phyloP scores from a whole-genome alignment of 2,888 invertebrate genomes.

The Gastracanthus pulcherrimus region DNA sequence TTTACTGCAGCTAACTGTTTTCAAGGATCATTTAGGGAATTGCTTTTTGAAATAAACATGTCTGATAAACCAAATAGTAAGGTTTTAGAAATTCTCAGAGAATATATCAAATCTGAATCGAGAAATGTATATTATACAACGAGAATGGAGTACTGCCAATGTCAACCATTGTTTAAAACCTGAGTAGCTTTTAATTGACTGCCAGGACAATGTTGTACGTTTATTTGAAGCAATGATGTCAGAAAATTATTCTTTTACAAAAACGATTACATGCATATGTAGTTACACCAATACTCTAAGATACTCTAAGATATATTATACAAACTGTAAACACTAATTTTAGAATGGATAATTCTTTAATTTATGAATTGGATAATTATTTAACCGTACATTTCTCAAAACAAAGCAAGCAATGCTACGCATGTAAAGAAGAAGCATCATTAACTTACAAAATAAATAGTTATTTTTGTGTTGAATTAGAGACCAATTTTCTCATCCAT shows the following conservation, averaged over 20 bases:
- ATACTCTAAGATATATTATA: not conserved
- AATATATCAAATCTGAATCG: not conserved
- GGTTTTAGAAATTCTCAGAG: not conserved
- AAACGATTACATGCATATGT: not conserved
- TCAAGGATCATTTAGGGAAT: not conserved
- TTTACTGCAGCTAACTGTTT: slow-evolving; percentile 7
- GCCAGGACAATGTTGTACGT: not conserved
- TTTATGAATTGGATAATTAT: not conserved
- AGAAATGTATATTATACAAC: not conserved
- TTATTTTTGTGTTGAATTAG: not conserved
- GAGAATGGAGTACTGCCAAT: not conserved
- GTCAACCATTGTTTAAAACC: not conserved
- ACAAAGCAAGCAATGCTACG: not conserved
- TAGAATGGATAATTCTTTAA: not conserved
- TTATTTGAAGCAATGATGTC: not conserved
- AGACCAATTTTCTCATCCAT: not conserved
- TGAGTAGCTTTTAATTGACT: not conserved
- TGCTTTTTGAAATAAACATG: not conserved
- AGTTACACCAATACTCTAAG: not conserved
- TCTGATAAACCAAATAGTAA: not conserved
- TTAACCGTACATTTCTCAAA: not conserved
- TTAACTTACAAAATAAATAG: not conserved
- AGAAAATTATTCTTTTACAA: not conserved
- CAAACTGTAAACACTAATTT: not conserved
- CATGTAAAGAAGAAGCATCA: not conserved